phyloP scores from a whole-genome alignment of 30 jellyfish, hydroid and myxozoan genomes.

The Turritopsis dohrnii region DNA sequence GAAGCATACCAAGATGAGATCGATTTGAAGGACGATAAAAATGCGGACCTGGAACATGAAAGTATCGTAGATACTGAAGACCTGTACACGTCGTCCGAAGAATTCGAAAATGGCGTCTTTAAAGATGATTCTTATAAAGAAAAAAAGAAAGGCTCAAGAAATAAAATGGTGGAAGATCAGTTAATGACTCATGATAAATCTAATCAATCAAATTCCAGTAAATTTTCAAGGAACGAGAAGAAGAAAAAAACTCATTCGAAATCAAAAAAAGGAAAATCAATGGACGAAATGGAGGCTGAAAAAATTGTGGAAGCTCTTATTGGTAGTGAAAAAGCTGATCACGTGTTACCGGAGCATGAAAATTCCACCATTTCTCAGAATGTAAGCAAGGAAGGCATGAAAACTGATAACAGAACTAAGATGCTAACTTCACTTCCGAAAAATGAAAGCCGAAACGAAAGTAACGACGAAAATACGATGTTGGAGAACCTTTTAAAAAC shows the following conservation, averaged over 20 bases:
- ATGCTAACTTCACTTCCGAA: neutral
- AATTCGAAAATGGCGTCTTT: constrained; percentile 48
- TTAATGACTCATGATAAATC: neutral
- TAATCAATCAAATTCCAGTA: constrained; percentile 11
- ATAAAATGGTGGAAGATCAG: neutral
- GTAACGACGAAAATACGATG: constrained; percentile 37
- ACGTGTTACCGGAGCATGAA: neutral
- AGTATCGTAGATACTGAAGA: constrained; percentile 28
- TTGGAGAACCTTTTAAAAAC: constrained; percentile 77
- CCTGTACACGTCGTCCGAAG: constrained; percentile 36
- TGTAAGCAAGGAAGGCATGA: neutral
- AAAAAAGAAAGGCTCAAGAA: neutral
- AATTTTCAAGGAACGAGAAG: constrained; percentile 21
- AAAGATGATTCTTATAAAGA: constrained; percentile 18
- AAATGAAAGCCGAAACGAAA: constrained; percentile 14
- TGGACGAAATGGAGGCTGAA: constrained; percentile 18
- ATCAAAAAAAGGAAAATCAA: constrained; percentile 28
- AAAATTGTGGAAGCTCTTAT: constrained; percentile 7
- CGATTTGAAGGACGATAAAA: constrained; percentile 16
- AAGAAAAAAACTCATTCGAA: constrained; percentile 36
- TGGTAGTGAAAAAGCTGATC: constrained; percentile 4
- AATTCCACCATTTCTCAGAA: neutral
- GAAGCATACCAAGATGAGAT: constrained; percentile 80
- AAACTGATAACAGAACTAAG: neutral
- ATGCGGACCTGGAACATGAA: constrained; percentile 30